A percentile compares a stretch with the other conserved stretches of the same genome.
Conservation (phyloP, 1,140 invertebrate genomes). For the Pissodes strobi region DNA sequence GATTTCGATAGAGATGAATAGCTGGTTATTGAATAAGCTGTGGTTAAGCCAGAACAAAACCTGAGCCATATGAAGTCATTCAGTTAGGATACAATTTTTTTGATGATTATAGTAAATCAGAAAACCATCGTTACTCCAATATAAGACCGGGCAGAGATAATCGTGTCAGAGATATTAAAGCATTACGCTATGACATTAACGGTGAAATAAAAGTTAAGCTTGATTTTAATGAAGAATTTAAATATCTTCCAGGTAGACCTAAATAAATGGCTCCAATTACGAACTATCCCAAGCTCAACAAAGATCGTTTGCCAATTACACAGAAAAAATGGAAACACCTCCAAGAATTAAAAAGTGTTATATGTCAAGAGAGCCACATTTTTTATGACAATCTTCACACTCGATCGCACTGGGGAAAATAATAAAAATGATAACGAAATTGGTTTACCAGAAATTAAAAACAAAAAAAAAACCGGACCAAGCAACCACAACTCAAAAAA, state of each 20-base stretch:
- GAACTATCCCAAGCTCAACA: background rate
- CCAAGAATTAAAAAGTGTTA: no score
- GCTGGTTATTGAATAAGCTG: no score
- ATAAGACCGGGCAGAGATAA: background rate
- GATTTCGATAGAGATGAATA: no score
- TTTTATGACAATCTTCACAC: background rate
- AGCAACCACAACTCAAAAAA: background rate
- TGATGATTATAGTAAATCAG: background rate
- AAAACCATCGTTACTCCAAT: background rate
- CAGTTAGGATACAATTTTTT: no score
- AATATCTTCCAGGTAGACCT: background rate
- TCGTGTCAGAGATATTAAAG: background rate
- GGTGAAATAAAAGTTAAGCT: conserved; percentile 1
- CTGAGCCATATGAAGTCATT: background rate
- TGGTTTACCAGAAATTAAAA: background rate
- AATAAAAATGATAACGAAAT: no score
- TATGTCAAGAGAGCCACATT: no score
- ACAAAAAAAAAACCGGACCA: background rate
- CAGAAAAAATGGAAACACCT: background rate
- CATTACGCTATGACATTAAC: background rate
- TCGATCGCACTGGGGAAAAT: no score
- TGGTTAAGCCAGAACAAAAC: no score
- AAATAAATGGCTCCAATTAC: no score
- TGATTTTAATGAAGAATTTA: background rate
- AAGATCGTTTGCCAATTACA: no score